Evolutionary conservation across 2,113 vertebrate genomes (phyloP).

Genomic region (Percopsis transmontana): DNA sequence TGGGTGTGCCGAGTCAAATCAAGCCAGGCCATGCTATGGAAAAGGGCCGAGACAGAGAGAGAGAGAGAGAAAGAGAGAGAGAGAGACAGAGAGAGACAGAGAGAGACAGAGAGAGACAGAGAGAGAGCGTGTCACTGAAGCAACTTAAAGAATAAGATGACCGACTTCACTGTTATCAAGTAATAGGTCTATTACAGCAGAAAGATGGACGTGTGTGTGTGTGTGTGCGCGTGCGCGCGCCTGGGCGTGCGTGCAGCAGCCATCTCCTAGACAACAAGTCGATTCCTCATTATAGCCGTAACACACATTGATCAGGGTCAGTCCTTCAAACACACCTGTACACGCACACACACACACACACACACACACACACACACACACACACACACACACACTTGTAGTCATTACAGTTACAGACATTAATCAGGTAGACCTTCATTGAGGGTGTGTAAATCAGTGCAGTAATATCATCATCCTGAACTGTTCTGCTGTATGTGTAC

Average conservation of each 20-base stretch:
- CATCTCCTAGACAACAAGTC: slow-evolving; percentile 63
- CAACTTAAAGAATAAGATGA: slow-evolving; percentile 40
- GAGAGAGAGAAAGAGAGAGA: no score
- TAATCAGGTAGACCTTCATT: slow-evolving; percentile 62
- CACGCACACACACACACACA: neutral
- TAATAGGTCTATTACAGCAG: slow-evolving; percentile 53
- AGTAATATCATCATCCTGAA: slow-evolving; percentile 52
- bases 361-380: slow-evolving; percentile 20
- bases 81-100: neutral
- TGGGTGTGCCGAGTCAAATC: no score
- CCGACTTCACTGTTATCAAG: slow-evolving; percentile 54
- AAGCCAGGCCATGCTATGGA: no score
- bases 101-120: neutral
- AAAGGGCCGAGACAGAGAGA: no score
- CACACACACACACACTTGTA: slow-evolving; percentile 14
- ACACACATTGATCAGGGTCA: slow-evolving; percentile 68
- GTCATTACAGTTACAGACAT: slow-evolving; percentile 57
- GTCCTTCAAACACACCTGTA: slow-evolving; percentile 41
- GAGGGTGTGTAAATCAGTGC: slow-evolving; percentile 39
- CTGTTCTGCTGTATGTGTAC: slow-evolving; percentile 7
- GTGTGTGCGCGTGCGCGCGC: slow-evolving; percentile 1
- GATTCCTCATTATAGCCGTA: slow-evolving; percentile 70
- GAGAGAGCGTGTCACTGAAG: slow-evolving; percentile 16
- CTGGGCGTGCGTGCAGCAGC: slow-evolving; percentile 17
- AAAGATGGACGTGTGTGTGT: slow-evolving; percentile 24